Percentiles rank a stretch among this genome's conserved stretches.
phyloP scores from a whole-genome alignment of 2,797 vertebrate genomes.

The Rhincodon typus region DNA sequence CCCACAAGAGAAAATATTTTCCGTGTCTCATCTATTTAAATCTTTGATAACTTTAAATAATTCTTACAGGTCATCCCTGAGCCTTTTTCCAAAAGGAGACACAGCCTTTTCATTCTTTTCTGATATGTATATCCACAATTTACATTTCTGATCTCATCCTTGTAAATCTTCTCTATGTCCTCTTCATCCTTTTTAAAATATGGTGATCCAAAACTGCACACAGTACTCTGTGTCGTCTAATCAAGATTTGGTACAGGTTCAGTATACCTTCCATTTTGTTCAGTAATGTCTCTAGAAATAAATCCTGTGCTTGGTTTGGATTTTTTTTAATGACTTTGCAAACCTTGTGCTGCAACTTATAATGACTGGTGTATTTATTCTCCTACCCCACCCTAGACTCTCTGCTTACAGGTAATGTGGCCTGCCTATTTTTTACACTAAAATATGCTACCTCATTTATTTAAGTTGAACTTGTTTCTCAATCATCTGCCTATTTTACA shows the following conservation, averaged over 20 bases:
- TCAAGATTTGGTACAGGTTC: background rate
- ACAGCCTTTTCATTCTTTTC: background rate
- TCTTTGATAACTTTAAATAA: background rate
- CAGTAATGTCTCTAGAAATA: background rate
- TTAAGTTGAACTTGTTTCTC: background rate
- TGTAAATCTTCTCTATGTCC: background rate
- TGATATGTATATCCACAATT: background rate
- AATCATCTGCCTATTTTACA: background rate
- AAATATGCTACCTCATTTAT: background rate
- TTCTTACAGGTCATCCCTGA: background rate
- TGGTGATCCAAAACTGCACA: background rate
- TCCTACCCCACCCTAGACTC: background rate
- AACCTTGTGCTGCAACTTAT: background rate
- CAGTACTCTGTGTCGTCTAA: background rate
- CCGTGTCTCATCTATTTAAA: background rate
- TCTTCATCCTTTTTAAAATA: background rate
- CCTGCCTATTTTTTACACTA: background rate
- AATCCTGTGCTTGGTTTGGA: background rate
- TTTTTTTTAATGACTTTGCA: background rate
- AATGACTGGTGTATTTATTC: background rate
- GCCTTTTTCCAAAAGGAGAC: background rate
- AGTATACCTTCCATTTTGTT: background rate
- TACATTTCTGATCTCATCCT: background rate
- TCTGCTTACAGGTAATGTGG: background rate
- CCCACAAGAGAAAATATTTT: background rate